Conservation (phyloP, 2,113 vertebrate species). For the Apaloderma vittatum region DNA sequence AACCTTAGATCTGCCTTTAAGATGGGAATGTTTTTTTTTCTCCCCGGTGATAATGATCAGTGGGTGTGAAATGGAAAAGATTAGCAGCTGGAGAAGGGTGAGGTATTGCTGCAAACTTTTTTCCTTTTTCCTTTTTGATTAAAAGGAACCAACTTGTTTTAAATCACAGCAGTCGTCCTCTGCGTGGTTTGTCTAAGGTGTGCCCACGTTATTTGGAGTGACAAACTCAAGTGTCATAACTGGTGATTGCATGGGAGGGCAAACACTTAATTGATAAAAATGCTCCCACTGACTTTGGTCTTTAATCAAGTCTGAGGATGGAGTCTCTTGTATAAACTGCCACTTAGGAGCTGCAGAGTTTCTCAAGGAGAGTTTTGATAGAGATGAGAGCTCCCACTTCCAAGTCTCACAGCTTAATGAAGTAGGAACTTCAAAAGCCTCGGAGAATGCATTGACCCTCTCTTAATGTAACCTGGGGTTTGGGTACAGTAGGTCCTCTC, state of each 20-base stretch:
- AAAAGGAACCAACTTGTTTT: conserved; percentile 56
- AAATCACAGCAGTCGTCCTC: conserved; percentile 52
- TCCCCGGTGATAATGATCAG: conserved; percentile 17
- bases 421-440: conserved; percentile 60
- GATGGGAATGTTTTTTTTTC: conserved; percentile 24
- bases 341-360: conserved; percentile 26
- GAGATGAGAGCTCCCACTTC: conserved; percentile 58
- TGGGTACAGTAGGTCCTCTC: conserved; percentile 22
- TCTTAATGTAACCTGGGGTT: conserved; percentile 25
- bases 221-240: conserved; percentile 50
- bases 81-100: conserved; percentile 38
- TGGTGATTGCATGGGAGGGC: conserved; percentile 53
- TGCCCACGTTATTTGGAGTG: conserved; percentile 20
- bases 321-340: conserved; percentile 51
- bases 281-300: conserved; percentile 37
- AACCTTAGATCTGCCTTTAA: conserved; percentile 59
- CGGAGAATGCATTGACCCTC: conserved; percentile 35
- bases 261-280: conserved; percentile 68
- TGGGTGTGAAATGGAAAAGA: conserved; percentile 67
- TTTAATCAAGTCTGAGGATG: conserved; percentile 55
- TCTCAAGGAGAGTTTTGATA: conserved; percentile 46
- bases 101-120: conserved; percentile 17
- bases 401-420: conserved; percentile 8
- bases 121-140: conserved; percentile 56
- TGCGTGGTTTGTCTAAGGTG: conserved; percentile 54